Evolutionary conservation across 2,113 vertebrate genomes (phyloP).

Genomic region (Canis aureus): DNA sequence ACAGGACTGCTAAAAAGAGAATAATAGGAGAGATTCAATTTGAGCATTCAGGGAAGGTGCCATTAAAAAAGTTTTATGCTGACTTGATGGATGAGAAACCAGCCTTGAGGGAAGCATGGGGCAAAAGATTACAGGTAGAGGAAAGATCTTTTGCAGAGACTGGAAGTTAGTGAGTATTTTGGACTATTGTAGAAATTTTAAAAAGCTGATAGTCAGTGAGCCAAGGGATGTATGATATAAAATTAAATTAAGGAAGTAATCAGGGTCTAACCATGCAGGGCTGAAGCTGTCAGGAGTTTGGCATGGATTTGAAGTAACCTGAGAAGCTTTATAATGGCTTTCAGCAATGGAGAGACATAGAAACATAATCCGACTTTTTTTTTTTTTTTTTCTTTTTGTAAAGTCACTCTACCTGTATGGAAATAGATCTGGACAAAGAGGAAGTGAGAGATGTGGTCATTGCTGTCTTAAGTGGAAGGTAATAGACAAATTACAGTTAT

Average conservation of each 20-base stretch:
- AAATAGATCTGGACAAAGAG: not conserved
- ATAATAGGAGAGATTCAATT: not conserved
- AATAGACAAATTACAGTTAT: not conserved
- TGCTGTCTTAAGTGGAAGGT: not conserved
- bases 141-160: not conserved
- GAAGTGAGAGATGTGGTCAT: not conserved
- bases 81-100: not conserved
- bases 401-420: not conserved
- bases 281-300: not conserved
- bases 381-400: not conserved
- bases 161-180: not conserved
- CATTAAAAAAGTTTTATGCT: not conserved
- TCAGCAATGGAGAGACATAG: not conserved
- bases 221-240: not conserved
- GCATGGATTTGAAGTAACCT: not conserved
- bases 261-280: not conserved
- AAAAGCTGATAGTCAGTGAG: not conserved
- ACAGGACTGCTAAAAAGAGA: not conserved
- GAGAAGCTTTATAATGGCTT: not conserved
- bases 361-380: not conserved
- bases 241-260: not conserved
- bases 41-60: not conserved
- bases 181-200: not conserved
- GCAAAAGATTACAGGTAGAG: not conserved
- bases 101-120: not conserved